phyloP scores from a whole-genome alignment of 2,888 invertebrate genomes.

The Ennomos quercinarius region DNA sequence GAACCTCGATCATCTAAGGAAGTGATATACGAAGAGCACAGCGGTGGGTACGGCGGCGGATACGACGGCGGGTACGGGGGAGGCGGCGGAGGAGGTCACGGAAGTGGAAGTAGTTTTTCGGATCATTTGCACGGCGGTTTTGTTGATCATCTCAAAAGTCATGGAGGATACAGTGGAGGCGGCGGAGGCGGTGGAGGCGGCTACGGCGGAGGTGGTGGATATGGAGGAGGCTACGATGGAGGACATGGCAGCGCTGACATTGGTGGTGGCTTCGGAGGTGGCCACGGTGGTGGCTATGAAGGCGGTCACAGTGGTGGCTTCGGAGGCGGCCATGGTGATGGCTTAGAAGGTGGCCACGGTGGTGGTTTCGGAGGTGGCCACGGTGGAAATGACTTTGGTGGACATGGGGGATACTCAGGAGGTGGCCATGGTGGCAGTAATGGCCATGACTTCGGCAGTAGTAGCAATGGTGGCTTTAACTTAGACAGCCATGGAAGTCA shows the following conservation, averaged over 20 bases:
- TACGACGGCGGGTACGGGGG: conserved; percentile 48
- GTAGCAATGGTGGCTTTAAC: conserved; percentile 40
- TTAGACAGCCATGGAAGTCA: conserved; percentile 53
- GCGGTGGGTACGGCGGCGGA: conserved; percentile 41
- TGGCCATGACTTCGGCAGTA: conserved; percentile 60
- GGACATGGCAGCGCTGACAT: conserved; percentile 40
- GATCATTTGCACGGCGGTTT: conserved; percentile 67
- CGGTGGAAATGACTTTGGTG: conserved; percentile 11
- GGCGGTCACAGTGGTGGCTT: conserved; percentile 46
- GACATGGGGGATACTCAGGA: conserved; percentile 24
- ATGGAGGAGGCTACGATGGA: conserved; percentile 46
- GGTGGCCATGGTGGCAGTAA: conserved; percentile 48
- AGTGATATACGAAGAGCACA: conserved; percentile 65
- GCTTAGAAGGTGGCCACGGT: conserved; percentile 50
- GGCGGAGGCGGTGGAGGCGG: conserved; percentile 61
- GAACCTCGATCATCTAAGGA: conserved; percentile 77
- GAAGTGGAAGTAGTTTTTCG: conserved; percentile 49
- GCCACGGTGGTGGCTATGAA: conserved; percentile 37
- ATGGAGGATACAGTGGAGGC: conserved; percentile 49
- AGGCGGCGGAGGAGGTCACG: conserved; percentile 50
- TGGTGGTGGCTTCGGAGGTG: conserved; percentile 45
- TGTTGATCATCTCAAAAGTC: conserved; percentile 58
- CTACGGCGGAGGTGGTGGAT: conserved; percentile 46
- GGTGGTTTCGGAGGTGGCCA: conserved; percentile 50
- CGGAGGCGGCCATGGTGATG: conserved; percentile 50